Percentiles rank a stretch among this genome's conserved stretches.
These are phyloP conservation scores for Nansenia antarctica DNA, from an alignment of 2,113 vertebrate genomes.

Conservation along the genomic window DNA sequence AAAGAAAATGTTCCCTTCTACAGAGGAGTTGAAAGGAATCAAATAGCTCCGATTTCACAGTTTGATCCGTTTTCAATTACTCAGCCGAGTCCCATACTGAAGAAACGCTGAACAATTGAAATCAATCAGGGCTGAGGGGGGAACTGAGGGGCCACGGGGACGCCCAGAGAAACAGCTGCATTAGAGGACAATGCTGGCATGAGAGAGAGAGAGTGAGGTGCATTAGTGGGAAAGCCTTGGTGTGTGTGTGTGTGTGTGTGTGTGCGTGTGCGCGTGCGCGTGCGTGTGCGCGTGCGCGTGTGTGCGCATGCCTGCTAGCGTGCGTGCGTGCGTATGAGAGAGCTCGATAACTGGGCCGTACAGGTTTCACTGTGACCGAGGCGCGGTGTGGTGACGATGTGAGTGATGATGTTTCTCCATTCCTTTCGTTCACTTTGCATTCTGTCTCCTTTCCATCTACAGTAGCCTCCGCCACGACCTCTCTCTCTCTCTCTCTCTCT, in stretches of 20 bases:
- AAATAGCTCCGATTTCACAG: constrained; percentile 65
- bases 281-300: not conserved
- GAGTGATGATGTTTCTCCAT: not conserved
- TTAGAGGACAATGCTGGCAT: constrained; percentile 33
- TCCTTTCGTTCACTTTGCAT: not conserved
- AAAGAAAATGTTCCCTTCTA: constrained; percentile 35
- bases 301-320: too few species aligned
- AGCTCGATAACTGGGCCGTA: constrained; percentile 57
- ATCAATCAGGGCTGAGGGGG: constrained; percentile 48
- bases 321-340: not conserved
- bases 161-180: constrained; percentile 59
- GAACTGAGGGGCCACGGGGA: not conserved
- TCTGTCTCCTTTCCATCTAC: not conserved
- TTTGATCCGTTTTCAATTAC: constrained; percentile 74
- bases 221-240: not conserved
- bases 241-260: not conserved
- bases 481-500: not conserved
- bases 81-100: constrained; percentile 13
- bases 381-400: constrained; percentile 42
- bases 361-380: constrained; percentile 50
- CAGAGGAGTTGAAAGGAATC: constrained; percentile 54
- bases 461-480: too few species aligned
- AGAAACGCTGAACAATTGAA: constrained; percentile 60
- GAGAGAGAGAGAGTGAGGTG: not conserved
- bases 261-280: not conserved